Evolutionary conservation across 1,140 invertebrate species (phyloP), one percentile per base, ranked within the genome.

Genomic region (Philotrypesis tridentata): DNA sequence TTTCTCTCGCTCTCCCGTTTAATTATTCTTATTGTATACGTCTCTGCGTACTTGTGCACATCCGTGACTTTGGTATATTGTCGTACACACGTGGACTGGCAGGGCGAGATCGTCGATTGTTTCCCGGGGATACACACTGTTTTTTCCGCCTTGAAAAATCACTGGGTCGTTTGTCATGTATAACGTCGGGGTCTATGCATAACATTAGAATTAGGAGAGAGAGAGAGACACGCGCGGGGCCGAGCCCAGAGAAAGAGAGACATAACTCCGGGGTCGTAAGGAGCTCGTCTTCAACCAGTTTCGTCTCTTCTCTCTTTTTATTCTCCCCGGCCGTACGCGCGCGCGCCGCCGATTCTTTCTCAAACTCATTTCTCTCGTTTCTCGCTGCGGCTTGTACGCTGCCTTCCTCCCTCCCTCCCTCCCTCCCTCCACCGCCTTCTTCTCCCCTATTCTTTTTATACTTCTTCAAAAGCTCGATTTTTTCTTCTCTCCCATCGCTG

Each of bases 1-100:
- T 37, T 68, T 40, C n/a, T 71, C 29, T 79, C 68, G 31, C 48
- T 79, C 68, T 79, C 68, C n/a, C n/a, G n/a, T 79, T 80, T 80
- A 80, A 80, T 80, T 80, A 70, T 29, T 5, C n/a, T 31, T 25
- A 68, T 68, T 73, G 27, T 71, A 0, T 55, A 2, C 29, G 17
- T 33, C 60, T 70, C 37, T 37, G 7, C 5, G 48, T 55, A 55
- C n/a, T 40, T 37, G 7, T 1, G 48, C n/a, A 55, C n/a, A 55
- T 68, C 25, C 43, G 48, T 40, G 27, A 33, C 25, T 63, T 65
- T 76, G 21, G n/a, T n/a, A n/a, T 67, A 60, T 79, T 70, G 25
- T 33, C 55, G 65, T n/a, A n/a, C n/a, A n/a, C n/a, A n/a, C n/a
- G n/a, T n/a, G n/a, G 9, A 4, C 25, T 17, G 21, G 0, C 17